Percentiles rank a stretch among this genome's conserved stretches.
Conservation (phyloP, 1,140 invertebrate species). For the Calephelis nemesis region DNA sequence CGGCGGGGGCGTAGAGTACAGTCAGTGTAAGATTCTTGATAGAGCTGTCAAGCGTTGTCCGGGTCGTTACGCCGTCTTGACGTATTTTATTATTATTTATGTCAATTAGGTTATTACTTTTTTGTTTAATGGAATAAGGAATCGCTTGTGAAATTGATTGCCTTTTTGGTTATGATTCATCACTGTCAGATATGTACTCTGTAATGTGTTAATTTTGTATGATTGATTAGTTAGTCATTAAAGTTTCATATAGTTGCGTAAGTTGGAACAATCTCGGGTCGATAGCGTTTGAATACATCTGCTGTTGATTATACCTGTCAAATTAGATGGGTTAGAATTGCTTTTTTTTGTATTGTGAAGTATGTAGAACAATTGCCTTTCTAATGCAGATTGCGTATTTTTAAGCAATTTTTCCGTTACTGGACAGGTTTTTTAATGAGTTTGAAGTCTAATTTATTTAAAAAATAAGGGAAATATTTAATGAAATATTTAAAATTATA, state of each 20-base stretch:
- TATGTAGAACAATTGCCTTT: conserved; percentile 7
- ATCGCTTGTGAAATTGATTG: conserved; percentile 75
- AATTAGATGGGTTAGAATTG: conserved; percentile 7
- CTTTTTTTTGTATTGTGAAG: conserved; percentile 3
- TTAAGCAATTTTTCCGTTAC: conserved; percentile 16
- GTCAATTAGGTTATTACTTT: conserved; percentile 79
- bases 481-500: too few species aligned
- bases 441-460: neutral
- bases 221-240: conserved; percentile 75
- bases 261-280: conserved; percentile 40
- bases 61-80: conserved; percentile 71
- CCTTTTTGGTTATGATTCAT: conserved; percentile 74
- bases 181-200: conserved; percentile 71
- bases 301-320: conserved; percentile 47
- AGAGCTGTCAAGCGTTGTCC: conserved; percentile 73
- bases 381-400: neutral
- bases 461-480: too few species aligned
- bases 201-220: conserved; percentile 75
- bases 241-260: conserved; percentile 70
- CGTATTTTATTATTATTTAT: conserved; percentile 79
- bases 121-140: conserved; percentile 77
- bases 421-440: conserved; percentile 17
- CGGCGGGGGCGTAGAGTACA: conserved; percentile 45
- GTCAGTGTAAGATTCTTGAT: conserved; percentile 70
- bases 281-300: conserved; percentile 48